Evolutionary conservation across 2,113 vertebrate species (phyloP), one percentile per base, ranked within the genome.

Genomic region (Apodemus speciosus): DNA sequence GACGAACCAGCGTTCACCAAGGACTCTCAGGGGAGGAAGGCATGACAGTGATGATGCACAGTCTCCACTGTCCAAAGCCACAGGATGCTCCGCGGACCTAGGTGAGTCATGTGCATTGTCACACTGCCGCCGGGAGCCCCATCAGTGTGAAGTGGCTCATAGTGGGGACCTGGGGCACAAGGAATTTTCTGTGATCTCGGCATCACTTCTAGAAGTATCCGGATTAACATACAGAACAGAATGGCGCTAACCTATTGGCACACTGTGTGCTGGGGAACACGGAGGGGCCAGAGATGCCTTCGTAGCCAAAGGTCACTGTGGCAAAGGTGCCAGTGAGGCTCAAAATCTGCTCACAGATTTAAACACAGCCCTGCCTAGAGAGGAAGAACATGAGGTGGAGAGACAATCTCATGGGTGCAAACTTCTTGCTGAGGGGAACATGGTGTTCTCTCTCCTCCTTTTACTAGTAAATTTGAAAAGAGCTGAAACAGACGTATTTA

Each of bases 401-500:
- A 40, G 49, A 53, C 14, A 14, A 38, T 30, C 27, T 72, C 23
- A 62, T 8, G 56, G 66, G 38, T 2, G 40, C 40, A n/a, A 30
- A 14, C 2, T 43, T 27, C 25, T 49, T 14, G 27, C 71, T 1
- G 14, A 49, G 4, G 18, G 58, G 81, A 76, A 56, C 5, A 4
- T 9, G 13, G 20, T 1, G 71, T 9, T 9, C 49, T 9, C 40
- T 46, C 60, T 46, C 40, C 13, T 25, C 7, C 27, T 20, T 49
- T n/a, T 5, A 13, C 38, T 85, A 95, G 96, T 97, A 80, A 46
- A 11, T 56, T 38, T 51, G 40, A 51, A 97, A 97, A 95, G 95
- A 60, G 13, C 95, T 95, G 95, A 97, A 98, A 98, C 95, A 97
- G 97, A 97, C 97, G 94, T 90, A 93, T 96, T 97, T 64, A 94